A percentile compares a stretch with the other conserved stretches of the same genome.
phyloP scores from a whole-genome alignment of 2,797 vertebrate genomes.

The Molossus molossus region DNA sequence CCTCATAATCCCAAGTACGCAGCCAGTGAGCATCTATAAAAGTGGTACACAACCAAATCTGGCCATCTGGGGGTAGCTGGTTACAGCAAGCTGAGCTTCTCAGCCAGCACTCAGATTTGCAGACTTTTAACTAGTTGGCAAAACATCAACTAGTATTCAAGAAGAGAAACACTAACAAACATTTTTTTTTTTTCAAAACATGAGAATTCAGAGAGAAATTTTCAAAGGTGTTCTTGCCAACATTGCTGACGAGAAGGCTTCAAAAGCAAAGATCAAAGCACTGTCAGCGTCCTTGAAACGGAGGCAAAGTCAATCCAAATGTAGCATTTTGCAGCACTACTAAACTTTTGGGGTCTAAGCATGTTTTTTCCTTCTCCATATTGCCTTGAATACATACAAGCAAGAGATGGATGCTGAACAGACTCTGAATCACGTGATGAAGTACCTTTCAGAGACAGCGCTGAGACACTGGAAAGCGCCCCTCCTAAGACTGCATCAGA shows the following conservation, averaged over 20 bases:
- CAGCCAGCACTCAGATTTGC: constrained; percentile 78
- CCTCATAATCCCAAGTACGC: constrained; percentile 84
- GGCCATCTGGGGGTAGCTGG: constrained; percentile 87
- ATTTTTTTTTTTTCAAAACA: constrained; percentile 64
- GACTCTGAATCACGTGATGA: constrained; percentile 28
- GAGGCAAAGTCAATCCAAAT: background rate
- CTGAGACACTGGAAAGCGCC: background rate
- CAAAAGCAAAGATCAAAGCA: constrained; percentile 15
- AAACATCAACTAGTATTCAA: constrained; percentile 66
- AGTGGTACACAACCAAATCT: constrained; percentile 76
- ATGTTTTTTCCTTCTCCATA: constrained; percentile 23
- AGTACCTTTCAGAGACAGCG: constrained; percentile 1
- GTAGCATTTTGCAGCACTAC: background rate
- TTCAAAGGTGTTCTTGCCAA: constrained; percentile 65
- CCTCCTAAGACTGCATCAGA: background rate
- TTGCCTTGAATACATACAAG: background rate
- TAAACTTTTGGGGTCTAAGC: background rate
- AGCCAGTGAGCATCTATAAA: constrained; percentile 74
- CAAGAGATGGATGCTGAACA: constrained; percentile 21
- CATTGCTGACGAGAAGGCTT: constrained; percentile 9
- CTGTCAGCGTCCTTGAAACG: background rate
- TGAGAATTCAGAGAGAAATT: constrained; percentile 64
- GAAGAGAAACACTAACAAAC: constrained; percentile 69
- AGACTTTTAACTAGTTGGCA: constrained; percentile 78
- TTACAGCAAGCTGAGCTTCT: constrained; percentile 74